Evolutionary conservation across 2,888 invertebrate genomes (phyloP).

Genomic region (Psococerastis gibbosa): DNA sequence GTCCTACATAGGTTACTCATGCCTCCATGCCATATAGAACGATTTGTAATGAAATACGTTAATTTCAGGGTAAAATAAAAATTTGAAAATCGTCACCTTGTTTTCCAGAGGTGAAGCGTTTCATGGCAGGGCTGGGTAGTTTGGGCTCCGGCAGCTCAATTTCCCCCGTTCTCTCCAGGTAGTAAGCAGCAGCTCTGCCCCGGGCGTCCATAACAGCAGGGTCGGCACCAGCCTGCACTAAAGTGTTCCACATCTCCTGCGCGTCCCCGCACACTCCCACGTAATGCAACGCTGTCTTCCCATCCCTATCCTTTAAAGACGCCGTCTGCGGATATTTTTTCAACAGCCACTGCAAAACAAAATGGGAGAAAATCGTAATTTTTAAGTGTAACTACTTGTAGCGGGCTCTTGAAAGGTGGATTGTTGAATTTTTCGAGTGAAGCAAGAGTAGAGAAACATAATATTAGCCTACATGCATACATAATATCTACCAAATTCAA

Average conservation of each 20-base stretch:
- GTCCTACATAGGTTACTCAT: too few species aligned
- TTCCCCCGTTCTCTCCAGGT: slow-evolving; percentile 33
- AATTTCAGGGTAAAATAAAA: too few species aligned
- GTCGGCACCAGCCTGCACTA: slow-evolving; percentile 42
- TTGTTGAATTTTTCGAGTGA: too few species aligned
- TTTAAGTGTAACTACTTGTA: too few species aligned
- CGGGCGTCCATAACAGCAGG: slow-evolving; percentile 36
- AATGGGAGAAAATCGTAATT: neutral
- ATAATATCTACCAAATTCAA: too few species aligned
- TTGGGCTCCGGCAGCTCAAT: slow-evolving; percentile 29
- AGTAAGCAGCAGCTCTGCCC: slow-evolving; percentile 36
- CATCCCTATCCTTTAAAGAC: slow-evolving; percentile 47
- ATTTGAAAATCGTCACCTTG: too few species aligned
- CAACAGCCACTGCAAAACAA: slow-evolving; percentile 34
- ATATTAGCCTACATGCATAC: too few species aligned
- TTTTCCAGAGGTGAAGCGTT: slow-evolving; percentile 18
- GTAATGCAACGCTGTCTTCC: slow-evolving; percentile 46
- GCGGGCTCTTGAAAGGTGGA: too few species aligned
- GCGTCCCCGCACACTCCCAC: slow-evolving; percentile 39
- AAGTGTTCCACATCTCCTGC: slow-evolving; percentile 36
- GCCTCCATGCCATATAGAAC: too few species aligned
- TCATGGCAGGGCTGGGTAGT: slow-evolving; percentile 13
- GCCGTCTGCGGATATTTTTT: slow-evolving; percentile 44
- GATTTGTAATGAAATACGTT: too few species aligned
- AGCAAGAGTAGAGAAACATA: too few species aligned